These are phyloP conservation scores for Psittacula echo DNA, from an alignment of 2,797 vertebrate species.

Conservation along the genomic window DNA sequence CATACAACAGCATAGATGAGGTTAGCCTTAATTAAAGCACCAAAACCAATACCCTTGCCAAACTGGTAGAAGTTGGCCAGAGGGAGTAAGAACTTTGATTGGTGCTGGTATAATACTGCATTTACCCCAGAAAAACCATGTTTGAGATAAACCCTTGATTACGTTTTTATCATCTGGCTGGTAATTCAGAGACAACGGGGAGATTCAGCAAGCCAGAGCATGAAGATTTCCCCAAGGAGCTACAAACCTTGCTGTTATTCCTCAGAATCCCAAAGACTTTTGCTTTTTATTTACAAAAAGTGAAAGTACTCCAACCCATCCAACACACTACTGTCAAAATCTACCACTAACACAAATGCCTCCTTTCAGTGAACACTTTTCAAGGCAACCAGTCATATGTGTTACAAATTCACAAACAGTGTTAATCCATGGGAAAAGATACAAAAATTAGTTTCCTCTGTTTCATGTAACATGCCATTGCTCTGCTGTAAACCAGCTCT, in stretches of 20 bases:
- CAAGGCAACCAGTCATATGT: background rate
- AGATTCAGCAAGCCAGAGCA: background rate
- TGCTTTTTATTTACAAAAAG: background rate
- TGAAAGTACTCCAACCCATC: background rate
- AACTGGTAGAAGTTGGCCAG: background rate
- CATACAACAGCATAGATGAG: background rate
- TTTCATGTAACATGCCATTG: background rate
- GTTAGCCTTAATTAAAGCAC: constrained; percentile 13
- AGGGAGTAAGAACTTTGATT: background rate
- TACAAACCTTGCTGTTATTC: background rate
- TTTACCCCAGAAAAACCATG: background rate
- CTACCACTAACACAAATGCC: background rate
- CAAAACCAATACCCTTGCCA: background rate
- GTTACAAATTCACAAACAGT: background rate
- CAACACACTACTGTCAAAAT: background rate
- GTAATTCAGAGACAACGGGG: background rate
- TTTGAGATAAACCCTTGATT: background rate
- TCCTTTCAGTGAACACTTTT: background rate
- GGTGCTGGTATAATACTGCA: background rate
- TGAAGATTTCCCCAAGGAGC: background rate
- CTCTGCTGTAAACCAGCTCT: background rate
- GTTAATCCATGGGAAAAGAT: background rate
- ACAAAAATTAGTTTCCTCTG: background rate
- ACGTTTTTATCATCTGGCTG: background rate
- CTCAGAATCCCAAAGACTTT: background rate